Evolutionary conservation across 2,113 vertebrate genomes (phyloP).

Genomic region (Oophaga pumilio): DNA sequence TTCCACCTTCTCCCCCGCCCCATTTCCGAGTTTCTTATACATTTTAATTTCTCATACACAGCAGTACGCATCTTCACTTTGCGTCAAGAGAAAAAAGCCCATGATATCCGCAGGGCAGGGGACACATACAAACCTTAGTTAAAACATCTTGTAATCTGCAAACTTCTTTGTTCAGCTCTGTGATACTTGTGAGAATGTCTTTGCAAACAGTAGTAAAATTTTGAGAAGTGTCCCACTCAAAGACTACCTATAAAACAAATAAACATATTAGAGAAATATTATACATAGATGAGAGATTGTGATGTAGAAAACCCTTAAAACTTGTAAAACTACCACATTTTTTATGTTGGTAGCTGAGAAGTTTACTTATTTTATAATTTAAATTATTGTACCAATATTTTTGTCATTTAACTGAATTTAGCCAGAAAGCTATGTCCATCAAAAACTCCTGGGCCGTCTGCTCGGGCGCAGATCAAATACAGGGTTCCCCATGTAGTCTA

Average conservation of each 20-base stretch:
- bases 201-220: slow-evolving; percentile 76
- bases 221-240: slow-evolving; percentile 78
- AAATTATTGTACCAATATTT: too few species aligned
- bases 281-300: background rate
- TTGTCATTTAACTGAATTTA: too few species aligned
- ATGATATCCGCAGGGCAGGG: slow-evolving; percentile 50
- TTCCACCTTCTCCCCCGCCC: slow-evolving; percentile 73
- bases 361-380: too few species aligned
- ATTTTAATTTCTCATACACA: slow-evolving; percentile 64
- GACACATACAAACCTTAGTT: slow-evolving; percentile 74
- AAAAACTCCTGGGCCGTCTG: too few species aligned
- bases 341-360: too few species aligned
- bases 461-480: too few species aligned
- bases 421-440: too few species aligned
- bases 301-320: too few species aligned
- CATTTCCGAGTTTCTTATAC: slow-evolving; percentile 66
- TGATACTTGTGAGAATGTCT: slow-evolving; percentile 75
- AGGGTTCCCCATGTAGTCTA: too few species aligned
- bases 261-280: background rate
- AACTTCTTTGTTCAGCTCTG: slow-evolving; percentile 82
- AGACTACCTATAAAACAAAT: slow-evolving; percentile 78
- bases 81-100: background rate
- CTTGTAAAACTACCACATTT: too few species aligned
- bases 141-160: slow-evolving; percentile 78
- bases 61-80: slow-evolving; percentile 44